Base-by-base conservation (phyloP, 2,113 vertebrate genomes). In the Leuciscus idus region DNA sequence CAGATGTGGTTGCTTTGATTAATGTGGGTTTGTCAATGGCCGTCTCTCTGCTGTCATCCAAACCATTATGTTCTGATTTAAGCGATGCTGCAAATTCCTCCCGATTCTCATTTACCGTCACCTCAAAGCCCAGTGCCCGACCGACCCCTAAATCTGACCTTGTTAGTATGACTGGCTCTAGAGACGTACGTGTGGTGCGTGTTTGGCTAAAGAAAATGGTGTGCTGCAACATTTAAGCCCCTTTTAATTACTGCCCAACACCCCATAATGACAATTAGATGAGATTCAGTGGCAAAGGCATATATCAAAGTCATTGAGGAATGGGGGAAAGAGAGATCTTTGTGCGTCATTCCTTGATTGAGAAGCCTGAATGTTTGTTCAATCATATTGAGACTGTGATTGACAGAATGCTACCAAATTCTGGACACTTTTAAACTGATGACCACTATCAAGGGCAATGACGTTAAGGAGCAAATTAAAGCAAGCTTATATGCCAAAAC, bases 51-150 rank as follows among this genome's bases (percentile, higher is more conserved):
- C 73, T 87, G 81, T 87, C 81, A 87, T 78, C 74, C 50, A 9
- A 84, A 68, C 74, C 52, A 87, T 87, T 87, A 84, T 75, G 68
- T 43, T 79, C 62, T 78, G 81, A 87, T 87, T 84, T 83, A 87
- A 77, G 36, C 50, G 8, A 33, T 52, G 66, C 82, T 73, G 82
- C 68, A 84, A 74, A 74, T 84, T 84, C 82, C 82, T 84, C 30
- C 30, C 13, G 26, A 59, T 84, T 84, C 81, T 84, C 66, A 84
- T 84, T 84, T 84, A 73, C 64, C 62, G 0, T 83, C 43, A 83
- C 43, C 64, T 83, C 28, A 55, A 83, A 83, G 62, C 48, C 75
- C 50, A 78, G 48, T 52, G 21, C 23, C 52, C 28, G 68, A 73
- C 82, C 82, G 52, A 84, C 82, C 82, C 82, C 68, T 84, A 74